These are phyloP conservation scores for Mirza zaza DNA, from an alignment of 2,113 vertebrate species.

Conservation along the genomic window DNA sequence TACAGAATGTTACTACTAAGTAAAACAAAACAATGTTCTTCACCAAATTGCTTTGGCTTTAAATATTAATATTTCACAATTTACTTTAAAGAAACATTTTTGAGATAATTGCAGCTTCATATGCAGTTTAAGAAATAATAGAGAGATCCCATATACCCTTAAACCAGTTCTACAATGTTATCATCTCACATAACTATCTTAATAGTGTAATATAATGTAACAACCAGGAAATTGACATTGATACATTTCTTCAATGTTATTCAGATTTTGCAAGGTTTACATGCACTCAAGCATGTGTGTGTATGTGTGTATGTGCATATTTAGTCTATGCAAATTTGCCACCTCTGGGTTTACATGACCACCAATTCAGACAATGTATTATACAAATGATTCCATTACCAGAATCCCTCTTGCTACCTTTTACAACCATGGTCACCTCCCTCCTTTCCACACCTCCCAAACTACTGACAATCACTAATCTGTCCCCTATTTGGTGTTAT, in stretches of 20 bases:
- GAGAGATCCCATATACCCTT: background rate
- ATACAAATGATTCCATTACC: background rate
- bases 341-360: background rate
- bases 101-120: background rate
- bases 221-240: background rate
- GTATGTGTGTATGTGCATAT: background rate
- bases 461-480: background rate
- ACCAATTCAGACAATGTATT: background rate
- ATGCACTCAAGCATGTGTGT: background rate
- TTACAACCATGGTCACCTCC: background rate
- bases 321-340: background rate
- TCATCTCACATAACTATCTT: background rate
- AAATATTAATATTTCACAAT: slow-evolving; percentile 33
- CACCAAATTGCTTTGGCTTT: background rate
- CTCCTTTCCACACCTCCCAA: background rate
- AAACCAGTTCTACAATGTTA: background rate
- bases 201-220: background rate
- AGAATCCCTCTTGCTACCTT: background rate
- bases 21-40: background rate
- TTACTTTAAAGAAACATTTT: background rate
- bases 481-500: background rate
- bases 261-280: background rate
- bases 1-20: slow-evolving; percentile 31
- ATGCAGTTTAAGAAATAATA: background rate
- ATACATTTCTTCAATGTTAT: background rate